phyloP scores from a whole-genome alignment of 2,113 vertebrate species.

The Rhegmatorhina hoffmannsi region DNA sequence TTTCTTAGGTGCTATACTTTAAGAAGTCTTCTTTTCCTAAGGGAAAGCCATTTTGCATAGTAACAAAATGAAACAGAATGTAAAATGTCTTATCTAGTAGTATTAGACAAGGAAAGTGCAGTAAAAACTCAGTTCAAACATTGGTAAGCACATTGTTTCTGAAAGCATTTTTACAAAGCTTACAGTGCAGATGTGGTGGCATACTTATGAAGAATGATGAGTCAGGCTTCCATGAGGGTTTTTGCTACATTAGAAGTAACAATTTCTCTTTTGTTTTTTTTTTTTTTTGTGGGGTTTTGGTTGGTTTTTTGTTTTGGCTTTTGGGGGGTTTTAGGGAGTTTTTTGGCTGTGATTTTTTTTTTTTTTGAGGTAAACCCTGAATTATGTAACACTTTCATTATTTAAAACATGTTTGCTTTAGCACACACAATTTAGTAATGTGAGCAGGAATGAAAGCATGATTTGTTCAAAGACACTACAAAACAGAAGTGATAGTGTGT shows the following conservation, averaged over 20 bases:
- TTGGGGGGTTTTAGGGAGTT: neutral
- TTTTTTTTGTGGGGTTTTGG: neutral
- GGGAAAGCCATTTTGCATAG: neutral
- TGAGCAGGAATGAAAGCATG: neutral
- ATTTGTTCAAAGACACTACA: neutral
- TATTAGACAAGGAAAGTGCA: neutral
- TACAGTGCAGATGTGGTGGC: neutral
- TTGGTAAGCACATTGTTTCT: neutral
- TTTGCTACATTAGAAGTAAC: neutral
- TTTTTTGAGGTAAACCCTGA: neutral
- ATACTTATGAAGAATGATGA: neutral
- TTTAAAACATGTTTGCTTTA: neutral
- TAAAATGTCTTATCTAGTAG: neutral
- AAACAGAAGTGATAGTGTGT: neutral
- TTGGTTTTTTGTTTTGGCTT: too few relatives aligned
- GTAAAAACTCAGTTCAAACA: neutral
- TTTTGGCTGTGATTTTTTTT: neutral
- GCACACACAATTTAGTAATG: neutral
- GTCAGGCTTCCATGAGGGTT: rapidly evolving
- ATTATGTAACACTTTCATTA: neutral
- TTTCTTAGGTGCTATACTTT: neutral
- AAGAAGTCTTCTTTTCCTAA: neutral
- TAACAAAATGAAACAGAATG: neutral
- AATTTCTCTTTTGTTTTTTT: neutral
- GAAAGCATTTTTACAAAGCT: neutral